Evolutionary conservation across 2,797 vertebrate genomes (phyloP), one percentile per base, ranked within the genome.

Genomic region (Sandelia bainsii): DNA sequence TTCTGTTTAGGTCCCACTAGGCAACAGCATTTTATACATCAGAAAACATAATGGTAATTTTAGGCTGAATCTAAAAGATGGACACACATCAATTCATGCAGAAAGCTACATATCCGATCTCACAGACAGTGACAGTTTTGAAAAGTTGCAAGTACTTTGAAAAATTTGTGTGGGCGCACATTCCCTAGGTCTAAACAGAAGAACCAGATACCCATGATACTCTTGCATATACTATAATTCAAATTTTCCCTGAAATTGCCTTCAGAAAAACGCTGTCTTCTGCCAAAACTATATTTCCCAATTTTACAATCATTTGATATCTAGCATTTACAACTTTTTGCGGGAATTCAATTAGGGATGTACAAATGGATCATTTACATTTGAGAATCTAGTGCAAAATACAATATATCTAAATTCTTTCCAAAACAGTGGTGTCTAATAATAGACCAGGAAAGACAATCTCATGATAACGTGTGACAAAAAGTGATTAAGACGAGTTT

Each of bases 151-250:
- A 27, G 37, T 40, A 52, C 56, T 68, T 22, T 72, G 39, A 20
- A 63, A 60, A 75, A 74, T 22, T 9, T 67, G 62, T 48, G 79
- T 65, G 62, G 60, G 62, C 6, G 10, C 34, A 61, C 10, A 19
- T 48, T 66, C 39, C 32, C 40, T 50, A 5, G 13, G 52, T 67
- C 6, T 22, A 45, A 58, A 67, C 62, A 64, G 37, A 29, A 25
- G 45, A 16, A 23, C 61, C 52, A 29, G 32, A 0, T 19, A 13
- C 22, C 23, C 32, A 39, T 39, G 1, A 67, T 57, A 27, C 0
- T 48, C n/a, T 39, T 39, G 64, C 34, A 29, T 42, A 19, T 5
- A 42, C 29, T 67, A 3, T 3, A n/a, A 23, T 51, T 62, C 14
- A n/a, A n/a, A 27, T 45, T 65, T 75, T 34, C 29, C n/a, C 7